Conservation (phyloP, 2,888 invertebrate genomes). For the Prosapia bicincta region DNA sequence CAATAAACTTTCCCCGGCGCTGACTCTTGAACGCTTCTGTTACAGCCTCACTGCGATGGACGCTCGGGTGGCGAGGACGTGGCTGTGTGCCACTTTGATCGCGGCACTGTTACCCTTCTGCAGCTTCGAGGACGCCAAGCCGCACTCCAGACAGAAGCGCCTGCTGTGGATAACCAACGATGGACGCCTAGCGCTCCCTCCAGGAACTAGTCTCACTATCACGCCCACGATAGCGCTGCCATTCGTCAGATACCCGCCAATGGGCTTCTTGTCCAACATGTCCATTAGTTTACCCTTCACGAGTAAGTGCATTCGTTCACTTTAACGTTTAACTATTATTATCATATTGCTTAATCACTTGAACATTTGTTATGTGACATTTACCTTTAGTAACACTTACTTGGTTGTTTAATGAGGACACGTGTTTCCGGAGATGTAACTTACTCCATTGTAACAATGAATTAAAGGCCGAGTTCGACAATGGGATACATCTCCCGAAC, state of each 20-base stretch:
- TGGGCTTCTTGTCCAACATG: constrained; percentile 80
- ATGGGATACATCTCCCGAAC: no score
- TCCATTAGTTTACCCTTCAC: constrained; percentile 80
- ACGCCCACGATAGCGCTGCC: constrained; percentile 79
- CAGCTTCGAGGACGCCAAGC: constrained; percentile 46
- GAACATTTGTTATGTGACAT: no score
- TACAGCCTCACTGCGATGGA: constrained; percentile 5
- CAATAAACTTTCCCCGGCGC: no score
- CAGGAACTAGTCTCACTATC: constrained; percentile 74
- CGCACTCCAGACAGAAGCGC: constrained; percentile 74
- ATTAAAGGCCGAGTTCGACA: no score
- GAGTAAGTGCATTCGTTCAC: no score
- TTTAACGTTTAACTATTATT: no score
- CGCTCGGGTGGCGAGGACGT: constrained; percentile 7
- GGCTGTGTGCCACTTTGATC: constrained; percentile 6
- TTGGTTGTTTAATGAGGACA: no score
- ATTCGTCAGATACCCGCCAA: constrained; percentile 78
- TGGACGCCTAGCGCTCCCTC: constrained; percentile 77
- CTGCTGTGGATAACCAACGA: constrained; percentile 83
- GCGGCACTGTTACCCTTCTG: constrained; percentile 30
- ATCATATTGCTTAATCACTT: no score
- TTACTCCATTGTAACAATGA: no score
- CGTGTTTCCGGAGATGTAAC: no score
- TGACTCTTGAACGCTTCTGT: no score
- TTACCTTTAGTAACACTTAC: no score